Evolutionary conservation across 2,888 invertebrate genomes (phyloP).

Genomic region (Argyresthia goedartella): DNA sequence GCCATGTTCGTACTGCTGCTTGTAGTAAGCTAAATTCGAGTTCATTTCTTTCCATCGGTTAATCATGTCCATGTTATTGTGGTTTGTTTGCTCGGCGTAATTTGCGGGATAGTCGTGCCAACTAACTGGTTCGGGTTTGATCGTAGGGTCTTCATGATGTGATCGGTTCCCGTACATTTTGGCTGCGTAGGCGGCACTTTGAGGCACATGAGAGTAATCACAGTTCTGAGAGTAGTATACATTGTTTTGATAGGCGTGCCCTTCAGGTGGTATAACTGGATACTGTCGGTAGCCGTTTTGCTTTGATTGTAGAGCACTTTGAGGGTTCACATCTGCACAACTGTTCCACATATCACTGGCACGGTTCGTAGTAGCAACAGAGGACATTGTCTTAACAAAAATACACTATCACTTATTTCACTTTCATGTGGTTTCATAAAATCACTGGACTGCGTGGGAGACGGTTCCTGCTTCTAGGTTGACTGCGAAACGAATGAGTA

Average conservation of each 20-base stretch:
- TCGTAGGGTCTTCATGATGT: slow-evolving; percentile 21
- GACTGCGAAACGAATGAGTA: slow-evolving; percentile 64
- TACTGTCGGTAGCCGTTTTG: slow-evolving; percentile 37
- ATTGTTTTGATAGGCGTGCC: slow-evolving; percentile 40
- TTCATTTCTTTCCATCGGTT: slow-evolving; percentile 51
- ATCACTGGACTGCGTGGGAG: slow-evolving; percentile 51
- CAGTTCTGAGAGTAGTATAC: slow-evolving; percentile 30
- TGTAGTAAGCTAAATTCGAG: slow-evolving; percentile 25
- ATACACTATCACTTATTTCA: slow-evolving; percentile 19
- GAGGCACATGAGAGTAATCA: slow-evolving; percentile 27
- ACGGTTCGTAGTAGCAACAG: slow-evolving; percentile 44
- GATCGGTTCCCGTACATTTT: slow-evolving; percentile 28
- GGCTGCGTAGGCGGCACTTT: slow-evolving; percentile 20
- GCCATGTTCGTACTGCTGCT: slow-evolving; percentile 30
- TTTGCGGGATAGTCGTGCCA: slow-evolving; percentile 41
- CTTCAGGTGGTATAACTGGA: slow-evolving; percentile 24
- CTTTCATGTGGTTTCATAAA: slow-evolving; percentile 24
- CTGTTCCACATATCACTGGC: slow-evolving; percentile 58
- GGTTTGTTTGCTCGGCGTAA: slow-evolving; percentile 21
- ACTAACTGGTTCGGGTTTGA: slow-evolving; percentile 43
- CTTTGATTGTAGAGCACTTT: slow-evolving; percentile 37
- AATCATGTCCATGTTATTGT: slow-evolving; percentile 38
- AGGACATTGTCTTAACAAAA: slow-evolving; percentile 34
- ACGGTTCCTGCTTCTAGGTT: slow-evolving; percentile 43
- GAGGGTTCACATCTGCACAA: slow-evolving; percentile 36